phyloP scores from a whole-genome alignment of 2,797 vertebrate genomes.

The Buphagus erythrorhynchus region DNA sequence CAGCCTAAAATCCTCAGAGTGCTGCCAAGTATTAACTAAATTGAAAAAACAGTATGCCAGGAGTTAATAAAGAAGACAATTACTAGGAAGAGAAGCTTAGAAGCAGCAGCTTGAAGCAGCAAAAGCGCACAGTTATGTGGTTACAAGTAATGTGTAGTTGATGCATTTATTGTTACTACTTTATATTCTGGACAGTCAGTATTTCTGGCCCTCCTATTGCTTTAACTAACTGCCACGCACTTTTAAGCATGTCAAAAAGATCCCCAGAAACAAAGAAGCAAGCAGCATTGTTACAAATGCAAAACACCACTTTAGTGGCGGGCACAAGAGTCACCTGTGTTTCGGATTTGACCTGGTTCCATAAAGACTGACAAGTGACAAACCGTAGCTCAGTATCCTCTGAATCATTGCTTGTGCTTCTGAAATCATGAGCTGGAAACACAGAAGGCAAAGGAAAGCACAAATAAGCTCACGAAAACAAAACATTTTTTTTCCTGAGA shows the following conservation, averaged over 20 bases:
- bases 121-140: not conserved
- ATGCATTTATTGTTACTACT: not conserved
- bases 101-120: not conserved
- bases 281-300: not conserved
- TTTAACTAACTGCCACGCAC: not conserved
- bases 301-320: not conserved
- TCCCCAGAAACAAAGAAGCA: not conserved
- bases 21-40: not conserved
- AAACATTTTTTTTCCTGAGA: not conserved
- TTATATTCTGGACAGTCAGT: not conserved
- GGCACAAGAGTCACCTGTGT: conserved; percentile 83
- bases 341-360: conserved; percentile 85
- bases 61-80: not conserved
- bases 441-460: not conserved
- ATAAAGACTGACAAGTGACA: conserved; percentile 84
- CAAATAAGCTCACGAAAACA: not conserved
- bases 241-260: not conserved
- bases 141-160: not conserved
- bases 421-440: conserved; percentile 82
- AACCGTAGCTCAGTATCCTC: conserved; percentile 81
- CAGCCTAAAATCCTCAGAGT: not conserved
- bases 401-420: conserved; percentile 60
- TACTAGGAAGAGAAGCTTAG: not conserved
- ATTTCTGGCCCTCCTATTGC: not conserved
- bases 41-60: not conserved